These are phyloP conservation scores for Schlechtendalia chinensis DNA, from an alignment of 1,140 invertebrate species.

Conservation along the genomic window DNA sequence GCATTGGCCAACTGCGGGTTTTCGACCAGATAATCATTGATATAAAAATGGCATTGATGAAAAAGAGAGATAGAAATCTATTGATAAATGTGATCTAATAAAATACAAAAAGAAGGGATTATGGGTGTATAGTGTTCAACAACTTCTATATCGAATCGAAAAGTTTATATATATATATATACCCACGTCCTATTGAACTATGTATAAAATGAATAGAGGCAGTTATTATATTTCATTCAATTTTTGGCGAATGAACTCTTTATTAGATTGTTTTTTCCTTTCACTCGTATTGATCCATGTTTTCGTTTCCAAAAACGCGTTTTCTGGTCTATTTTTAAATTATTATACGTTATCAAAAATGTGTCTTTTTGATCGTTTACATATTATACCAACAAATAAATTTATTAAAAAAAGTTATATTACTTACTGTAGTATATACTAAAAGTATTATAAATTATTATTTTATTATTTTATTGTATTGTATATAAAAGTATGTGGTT, in stretches of 20 bases:
- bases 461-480: too few relatives aligned
- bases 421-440: too few relatives aligned
- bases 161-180: slow-evolving; percentile 7
- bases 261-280: slow-evolving; percentile 34
- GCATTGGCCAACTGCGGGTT: background rate
- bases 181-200: background rate
- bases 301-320: background rate
- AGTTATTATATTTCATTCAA: slow-evolving; percentile 40
- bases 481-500: too few relatives aligned
- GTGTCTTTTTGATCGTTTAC: too few relatives aligned
- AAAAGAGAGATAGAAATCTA: background rate
- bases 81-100: slow-evolving; percentile 41
- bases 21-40: slow-evolving; percentile 23
- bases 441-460: too few relatives aligned
- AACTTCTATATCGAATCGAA: slow-evolving; percentile 40
- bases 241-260: slow-evolving; percentile 37
- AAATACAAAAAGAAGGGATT: slow-evolving; percentile 38
- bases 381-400: too few relatives aligned
- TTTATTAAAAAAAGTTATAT: too few relatives aligned
- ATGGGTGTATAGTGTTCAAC: slow-evolving; percentile 28
- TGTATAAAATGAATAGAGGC: slow-evolving; percentile 19
- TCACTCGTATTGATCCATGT: slow-evolving; percentile 30
- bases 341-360: too few relatives aligned
- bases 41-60: slow-evolving; percentile 15
- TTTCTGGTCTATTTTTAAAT: slow-evolving; percentile 5